Evolutionary conservation across 2,113 vertebrate species (phyloP).

Genomic region (Strigops habroptila): DNA sequence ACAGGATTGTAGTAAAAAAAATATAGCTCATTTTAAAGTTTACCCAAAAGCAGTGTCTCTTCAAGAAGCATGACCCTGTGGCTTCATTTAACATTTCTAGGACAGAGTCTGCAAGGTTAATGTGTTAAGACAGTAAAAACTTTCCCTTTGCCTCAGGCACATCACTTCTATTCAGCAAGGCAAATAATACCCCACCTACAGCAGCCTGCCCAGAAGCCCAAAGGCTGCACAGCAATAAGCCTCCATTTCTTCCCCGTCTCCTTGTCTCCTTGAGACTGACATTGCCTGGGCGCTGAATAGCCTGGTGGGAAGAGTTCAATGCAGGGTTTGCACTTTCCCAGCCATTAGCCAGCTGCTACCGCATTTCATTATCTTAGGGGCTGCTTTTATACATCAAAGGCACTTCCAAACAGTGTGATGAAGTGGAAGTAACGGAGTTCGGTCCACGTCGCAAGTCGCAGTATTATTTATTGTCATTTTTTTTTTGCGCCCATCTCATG

Average conservation of each 20-base stretch:
- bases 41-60: not conserved
- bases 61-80: not conserved
- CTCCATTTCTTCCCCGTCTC: conserved; percentile 38
- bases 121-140: conserved; percentile 44
- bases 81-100: conserved; percentile 36
- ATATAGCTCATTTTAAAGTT: not conserved
- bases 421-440: conserved; percentile 77
- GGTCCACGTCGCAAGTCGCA: conserved; percentile 55
- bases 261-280: conserved; percentile 61
- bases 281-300: conserved; percentile 75
- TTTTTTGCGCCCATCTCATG: conserved; percentile 34
- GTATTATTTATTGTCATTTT: conserved; percentile 44
- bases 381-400: conserved; percentile 77
- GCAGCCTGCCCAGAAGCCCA: conserved; percentile 54
- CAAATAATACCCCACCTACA: conserved; percentile 61
- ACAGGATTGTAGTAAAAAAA: not conserved
- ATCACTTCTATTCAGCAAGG: conserved; percentile 57
- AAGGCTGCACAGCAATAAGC: conserved; percentile 67
- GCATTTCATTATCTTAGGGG: conserved; percentile 80
- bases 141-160: conserved; percentile 58
- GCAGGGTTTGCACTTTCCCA: conserved; percentile 82
- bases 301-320: conserved; percentile 73
- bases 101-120: conserved; percentile 44
- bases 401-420: conserved; percentile 74
- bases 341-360: conserved; percentile 83